Percentiles rank a stretch among this genome's conserved stretches.
phyloP scores from a whole-genome alignment of 2,888 invertebrate species.

The Drosophila niveifrons region DNA sequence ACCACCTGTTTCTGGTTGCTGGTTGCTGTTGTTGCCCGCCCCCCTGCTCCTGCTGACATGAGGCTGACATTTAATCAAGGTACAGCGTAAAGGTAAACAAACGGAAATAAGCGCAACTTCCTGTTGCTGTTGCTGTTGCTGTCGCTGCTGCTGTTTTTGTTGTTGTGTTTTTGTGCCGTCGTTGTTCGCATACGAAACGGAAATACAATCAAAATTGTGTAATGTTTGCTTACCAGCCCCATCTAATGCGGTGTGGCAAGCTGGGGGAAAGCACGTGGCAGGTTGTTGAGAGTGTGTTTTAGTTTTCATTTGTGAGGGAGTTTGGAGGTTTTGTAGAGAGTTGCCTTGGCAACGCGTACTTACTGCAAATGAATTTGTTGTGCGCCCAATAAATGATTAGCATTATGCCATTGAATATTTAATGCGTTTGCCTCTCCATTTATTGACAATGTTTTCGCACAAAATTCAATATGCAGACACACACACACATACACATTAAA shows the following conservation, averaged over 20 bases:
- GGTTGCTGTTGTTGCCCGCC: background rate
- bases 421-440: conserved; percentile 50
- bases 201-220: conserved; percentile 81
- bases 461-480: conserved; percentile 61
- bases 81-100: conserved; percentile 78
- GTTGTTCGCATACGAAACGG: conserved; percentile 73
- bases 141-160: conserved; percentile 55
- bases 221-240: conserved; percentile 70
- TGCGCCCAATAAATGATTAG: conserved; percentile 75
- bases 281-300: conserved; percentile 15
- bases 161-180: conserved; percentile 42
- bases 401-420: conserved; percentile 73
- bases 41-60: background rate
- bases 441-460: conserved; percentile 60
- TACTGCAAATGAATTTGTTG: conserved; percentile 73
- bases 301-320: conserved; percentile 53
- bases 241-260: conserved; percentile 10
- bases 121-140: conserved; percentile 69
- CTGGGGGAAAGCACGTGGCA: conserved; percentile 24
- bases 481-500: background rate
- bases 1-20: background rate
- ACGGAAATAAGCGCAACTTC: conserved; percentile 82
- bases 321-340: conserved; percentile 51
- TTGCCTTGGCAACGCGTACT: conserved; percentile 38
- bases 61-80: conserved; percentile 78